Evolutionary conservation across 2,113 vertebrate genomes (phyloP), one percentile per base, ranked within the genome.

Genomic region (Eudyptes chrysolophus): DNA sequence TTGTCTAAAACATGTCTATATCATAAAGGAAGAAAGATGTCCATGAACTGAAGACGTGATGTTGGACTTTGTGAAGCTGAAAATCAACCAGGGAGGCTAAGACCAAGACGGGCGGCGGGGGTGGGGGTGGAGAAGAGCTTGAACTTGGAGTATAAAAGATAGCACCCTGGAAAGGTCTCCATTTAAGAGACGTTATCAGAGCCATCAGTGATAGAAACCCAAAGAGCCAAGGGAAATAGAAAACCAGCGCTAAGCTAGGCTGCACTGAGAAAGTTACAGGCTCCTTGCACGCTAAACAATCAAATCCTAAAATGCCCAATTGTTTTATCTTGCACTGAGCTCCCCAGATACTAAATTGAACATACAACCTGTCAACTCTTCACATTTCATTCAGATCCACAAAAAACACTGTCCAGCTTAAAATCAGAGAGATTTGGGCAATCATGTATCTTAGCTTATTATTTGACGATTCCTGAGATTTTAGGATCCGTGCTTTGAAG

Each of bases 21-120:
- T 24, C 10, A 9, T 3, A 7, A 54, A 72, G 44, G 44, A 57
- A 10, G 29, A 78, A 65, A 57, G 19, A 51, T 29, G 44, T n/a
- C 34, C 16, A 58, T 38, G 46, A 40, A 66, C 16, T 49, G 38
- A 58, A 78, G 71, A 44, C 29, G 24, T 19, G 13, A 76, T 78
- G 44, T 2, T 52, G 24, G 19, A 52, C 22, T 71, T 38, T 5
- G 11, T 57, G 42, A 65, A 71, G 26, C 36, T 78, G 30, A 44
- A 84, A 57, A 69, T 38, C 38, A 76, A 40, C 16, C 34, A 62
- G 40, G n/a, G 9, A 76, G 21, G 34, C 54, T 54, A 61, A 76
- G 69, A 58, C 16, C 13, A 65, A 65, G 57, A 40, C 0, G 1
- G 46, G 4, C 6, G 17, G 3, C 36, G 3, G 7, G 13, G 4